Evolutionary conservation across 2,797 vertebrate genomes (phyloP).

Genomic region (Limosa lapponica): DNA sequence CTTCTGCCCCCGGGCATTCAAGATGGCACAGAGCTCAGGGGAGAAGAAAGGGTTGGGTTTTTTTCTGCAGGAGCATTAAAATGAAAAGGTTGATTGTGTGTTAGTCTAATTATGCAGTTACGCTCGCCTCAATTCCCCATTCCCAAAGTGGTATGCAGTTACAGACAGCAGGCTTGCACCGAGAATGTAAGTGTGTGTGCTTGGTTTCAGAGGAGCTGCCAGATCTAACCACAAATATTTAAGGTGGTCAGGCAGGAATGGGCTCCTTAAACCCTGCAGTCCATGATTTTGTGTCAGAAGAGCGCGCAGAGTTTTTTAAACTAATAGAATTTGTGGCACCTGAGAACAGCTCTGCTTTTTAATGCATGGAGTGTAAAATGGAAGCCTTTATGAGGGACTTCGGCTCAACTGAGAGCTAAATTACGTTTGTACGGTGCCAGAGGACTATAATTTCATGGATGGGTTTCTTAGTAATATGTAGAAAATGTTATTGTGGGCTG

Average conservation of each 20-base stretch:
- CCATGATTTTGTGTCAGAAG: conserved; percentile 55
- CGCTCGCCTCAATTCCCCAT: conserved; percentile 67
- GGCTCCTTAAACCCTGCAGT: conserved; percentile 66
- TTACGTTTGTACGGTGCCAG: conserved; percentile 1
- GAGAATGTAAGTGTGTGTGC: conserved; percentile 79
- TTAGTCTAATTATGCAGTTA: conserved; percentile 73
- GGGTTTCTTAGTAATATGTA: conserved; percentile 36
- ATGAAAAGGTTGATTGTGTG: conserved; percentile 79
- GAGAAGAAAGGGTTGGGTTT: neutral
- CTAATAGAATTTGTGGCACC: conserved; percentile 63
- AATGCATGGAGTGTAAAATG: conserved; percentile 44
- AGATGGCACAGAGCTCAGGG: conserved; percentile 11
- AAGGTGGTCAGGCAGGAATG: conserved; percentile 88
- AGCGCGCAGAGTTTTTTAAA: conserved; percentile 29
- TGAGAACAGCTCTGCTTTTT: conserved; percentile 69
- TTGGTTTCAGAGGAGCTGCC: conserved; percentile 84
- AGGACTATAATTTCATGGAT: conserved; percentile 38
- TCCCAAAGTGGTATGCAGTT: conserved; percentile 80
- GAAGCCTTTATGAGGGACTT: conserved; percentile 55
- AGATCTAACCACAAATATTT: conserved; percentile 90
- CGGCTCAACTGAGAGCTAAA: neutral
- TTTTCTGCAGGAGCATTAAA: conserved; percentile 59
- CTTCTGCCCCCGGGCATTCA: conserved; percentile 13
- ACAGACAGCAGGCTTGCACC: conserved; percentile 68
- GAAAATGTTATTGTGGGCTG: conserved; percentile 51